Conservation (phyloP, 2,888 invertebrate genomes). For the Molorchus minor region DNA sequence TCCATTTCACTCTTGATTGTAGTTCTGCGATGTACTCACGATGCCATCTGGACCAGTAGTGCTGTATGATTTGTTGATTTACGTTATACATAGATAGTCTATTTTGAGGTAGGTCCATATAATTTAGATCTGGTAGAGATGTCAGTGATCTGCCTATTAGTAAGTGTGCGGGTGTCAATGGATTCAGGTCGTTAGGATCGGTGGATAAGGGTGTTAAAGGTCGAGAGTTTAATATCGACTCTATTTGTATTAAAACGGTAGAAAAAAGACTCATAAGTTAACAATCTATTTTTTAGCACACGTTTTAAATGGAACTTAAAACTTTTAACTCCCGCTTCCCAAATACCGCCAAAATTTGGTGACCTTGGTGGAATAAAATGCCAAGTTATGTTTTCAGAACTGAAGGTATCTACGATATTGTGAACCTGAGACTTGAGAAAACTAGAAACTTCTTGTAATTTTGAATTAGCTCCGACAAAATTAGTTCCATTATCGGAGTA, state of each 20-base stretch:
- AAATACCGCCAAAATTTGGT: slow-evolving; percentile 5
- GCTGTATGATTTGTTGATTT: slow-evolving; percentile 11
- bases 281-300: neutral
- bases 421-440: neutral
- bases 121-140: too few relatives aligned
- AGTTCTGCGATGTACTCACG: slow-evolving; percentile 21
- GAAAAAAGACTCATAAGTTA: too few relatives aligned
- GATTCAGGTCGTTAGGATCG: too few relatives aligned
- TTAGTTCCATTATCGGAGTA: slow-evolving; percentile 35
- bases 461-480: slow-evolving; percentile 31
- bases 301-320: slow-evolving; percentile 1
- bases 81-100: too few relatives aligned
- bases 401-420: neutral
- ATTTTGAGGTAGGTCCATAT: too few relatives aligned
- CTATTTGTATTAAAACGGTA: too few relatives aligned
- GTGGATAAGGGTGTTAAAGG: too few relatives aligned
- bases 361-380: slow-evolving; percentile 1
- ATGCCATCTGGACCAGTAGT: slow-evolving; percentile 22
- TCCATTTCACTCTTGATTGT: slow-evolving; percentile 18
- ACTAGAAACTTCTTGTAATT: slow-evolving; percentile 11
- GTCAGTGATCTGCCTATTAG: too few relatives aligned
- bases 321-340: neutral
- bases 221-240: neutral
- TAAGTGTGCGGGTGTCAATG: too few relatives aligned
- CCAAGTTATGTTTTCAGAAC: neutral